Conservation (phyloP, 2,888 invertebrate species). For the Dryococelus australis region DNA sequence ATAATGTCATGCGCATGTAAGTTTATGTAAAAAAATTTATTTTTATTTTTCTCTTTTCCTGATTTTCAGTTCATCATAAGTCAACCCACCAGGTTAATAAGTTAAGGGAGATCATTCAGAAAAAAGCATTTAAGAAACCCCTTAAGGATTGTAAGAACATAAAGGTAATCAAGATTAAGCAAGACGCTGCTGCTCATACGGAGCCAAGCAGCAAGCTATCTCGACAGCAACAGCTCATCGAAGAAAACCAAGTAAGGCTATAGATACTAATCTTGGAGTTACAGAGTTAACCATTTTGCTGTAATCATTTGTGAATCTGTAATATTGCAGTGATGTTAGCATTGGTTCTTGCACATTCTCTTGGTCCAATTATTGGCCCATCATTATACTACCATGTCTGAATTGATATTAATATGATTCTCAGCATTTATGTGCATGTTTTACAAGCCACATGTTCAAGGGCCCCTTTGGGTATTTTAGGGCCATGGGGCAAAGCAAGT, state of each 20-base stretch:
- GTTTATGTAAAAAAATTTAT: neutral
- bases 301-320: neutral
- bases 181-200: neutral
- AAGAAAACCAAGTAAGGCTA: slow-evolving; percentile 65
- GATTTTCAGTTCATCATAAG: slow-evolving; percentile 64
- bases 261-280: neutral
- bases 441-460: neutral
- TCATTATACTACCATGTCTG: too few species aligned
- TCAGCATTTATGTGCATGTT: neutral
- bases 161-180: neutral
- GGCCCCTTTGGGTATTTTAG: too few species aligned
- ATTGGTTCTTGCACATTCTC: too few species aligned
- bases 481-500: too few species aligned
- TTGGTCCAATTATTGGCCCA: too few species aligned
- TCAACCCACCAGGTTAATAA: slow-evolving; percentile 73
- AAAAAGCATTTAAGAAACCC: slow-evolving; percentile 69
- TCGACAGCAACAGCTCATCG: slow-evolving; percentile 59
- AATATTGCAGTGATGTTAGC: neutral
- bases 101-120: slow-evolving; percentile 71
- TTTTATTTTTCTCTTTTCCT: slow-evolving; percentile 12
- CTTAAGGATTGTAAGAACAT: slow-evolving; percentile 53
- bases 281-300: neutral
- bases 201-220: slow-evolving; percentile 32
- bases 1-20: too few species aligned
- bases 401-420: neutral